Percentiles rank a stretch among this genome's conserved stretches.
Conservation (phyloP, 2,797 vertebrate species). For the Diplodus sargus region DNA sequence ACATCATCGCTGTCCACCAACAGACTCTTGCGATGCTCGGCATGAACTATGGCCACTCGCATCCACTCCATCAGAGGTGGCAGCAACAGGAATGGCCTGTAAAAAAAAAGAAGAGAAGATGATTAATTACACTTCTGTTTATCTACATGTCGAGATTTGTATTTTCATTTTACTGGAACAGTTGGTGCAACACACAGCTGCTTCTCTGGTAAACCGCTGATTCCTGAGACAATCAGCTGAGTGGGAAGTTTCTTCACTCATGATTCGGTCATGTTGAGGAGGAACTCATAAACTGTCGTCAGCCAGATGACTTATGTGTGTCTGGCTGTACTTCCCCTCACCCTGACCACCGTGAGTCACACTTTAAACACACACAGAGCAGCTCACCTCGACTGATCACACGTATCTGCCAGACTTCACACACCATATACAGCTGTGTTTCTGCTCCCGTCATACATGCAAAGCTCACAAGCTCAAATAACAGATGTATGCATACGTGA, state of each 20-base stretch:
- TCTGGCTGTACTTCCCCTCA: constrained; percentile 57
- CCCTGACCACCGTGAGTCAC: constrained; percentile 53
- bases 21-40: constrained; percentile 95
- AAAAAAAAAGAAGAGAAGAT: background rate
- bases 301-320: constrained; percentile 47
- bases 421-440: background rate
- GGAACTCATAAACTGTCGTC: constrained; percentile 34
- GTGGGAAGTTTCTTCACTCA: constrained; percentile 11
- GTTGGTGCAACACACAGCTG: background rate
- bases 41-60: constrained; percentile 95
- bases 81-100: constrained; percentile 94
- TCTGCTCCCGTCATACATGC: background rate
- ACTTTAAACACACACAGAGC: constrained; percentile 18
- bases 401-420: constrained; percentile 25
- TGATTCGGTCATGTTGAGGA: constrained; percentile 42
- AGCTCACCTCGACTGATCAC: constrained; percentile 38
- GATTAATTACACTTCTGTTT: background rate
- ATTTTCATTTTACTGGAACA: background rate
- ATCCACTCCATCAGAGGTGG: constrained; percentile 99
- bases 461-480: background rate
- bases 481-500: constrained; percentile 29
- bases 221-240: background rate
- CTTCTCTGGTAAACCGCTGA: background rate
- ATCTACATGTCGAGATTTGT: background rate
- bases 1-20: constrained; percentile 97